phyloP scores from a whole-genome alignment of 2,113 vertebrate genomes.

The Alouatta palliata region DNA sequence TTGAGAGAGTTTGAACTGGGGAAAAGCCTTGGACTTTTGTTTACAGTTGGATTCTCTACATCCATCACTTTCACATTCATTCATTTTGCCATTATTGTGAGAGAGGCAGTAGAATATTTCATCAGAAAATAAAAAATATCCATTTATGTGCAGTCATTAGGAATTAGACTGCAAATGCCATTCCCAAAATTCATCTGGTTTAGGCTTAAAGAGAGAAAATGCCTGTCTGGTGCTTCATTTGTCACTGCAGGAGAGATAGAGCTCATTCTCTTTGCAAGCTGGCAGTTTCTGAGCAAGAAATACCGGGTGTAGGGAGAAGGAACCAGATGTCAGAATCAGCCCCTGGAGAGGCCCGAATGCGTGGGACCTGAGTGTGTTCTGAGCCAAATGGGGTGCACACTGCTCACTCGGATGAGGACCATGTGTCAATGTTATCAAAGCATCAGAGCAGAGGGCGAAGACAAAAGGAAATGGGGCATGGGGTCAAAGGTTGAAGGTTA shows the following conservation, averaged over 20 bases:
- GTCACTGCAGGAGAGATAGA: neutral
- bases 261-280: neutral
- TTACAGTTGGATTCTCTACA: neutral
- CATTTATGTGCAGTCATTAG: neutral
- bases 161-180: neutral
- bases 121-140: neutral
- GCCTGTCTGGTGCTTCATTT: neutral
- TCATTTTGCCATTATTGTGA: neutral
- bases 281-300: neutral
- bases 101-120: neutral
- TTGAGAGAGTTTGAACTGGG: neutral
- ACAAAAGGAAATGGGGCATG: rapidly evolving
- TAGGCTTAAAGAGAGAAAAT: neutral
- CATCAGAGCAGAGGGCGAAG: neutral
- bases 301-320: rapidly evolving
- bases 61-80: neutral
- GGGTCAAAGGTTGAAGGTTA: neutral
- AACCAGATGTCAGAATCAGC: neutral
- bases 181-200: neutral
- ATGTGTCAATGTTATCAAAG: neutral
- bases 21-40: neutral
- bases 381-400: rapidly evolving
- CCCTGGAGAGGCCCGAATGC: rapidly evolving
- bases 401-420: rapidly evolving
- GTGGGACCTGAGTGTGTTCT: rapidly evolving